phyloP scores from a whole-genome alignment of 2,797 vertebrate species.

The Tangara arthus region DNA sequence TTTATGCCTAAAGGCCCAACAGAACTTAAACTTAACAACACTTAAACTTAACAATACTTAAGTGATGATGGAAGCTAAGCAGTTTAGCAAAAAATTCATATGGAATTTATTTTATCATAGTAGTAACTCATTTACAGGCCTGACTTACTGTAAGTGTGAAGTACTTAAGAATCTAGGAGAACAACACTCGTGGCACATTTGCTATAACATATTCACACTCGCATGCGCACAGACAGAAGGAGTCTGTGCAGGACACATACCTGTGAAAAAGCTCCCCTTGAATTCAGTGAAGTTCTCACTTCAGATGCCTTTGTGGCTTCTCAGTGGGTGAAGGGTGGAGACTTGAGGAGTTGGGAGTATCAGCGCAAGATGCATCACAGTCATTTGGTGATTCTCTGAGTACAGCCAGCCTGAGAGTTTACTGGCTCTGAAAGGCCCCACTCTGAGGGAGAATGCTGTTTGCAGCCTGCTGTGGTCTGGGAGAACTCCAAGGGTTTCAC shows the following conservation, averaged over 20 bases:
- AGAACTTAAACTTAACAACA: not conserved
- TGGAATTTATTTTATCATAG: accelerated
- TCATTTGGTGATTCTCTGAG: not conserved
- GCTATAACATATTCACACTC: not conserved
- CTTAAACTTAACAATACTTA: not conserved
- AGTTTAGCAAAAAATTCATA: not conserved
- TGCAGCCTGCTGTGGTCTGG: not conserved
- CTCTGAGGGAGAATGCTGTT: not conserved
- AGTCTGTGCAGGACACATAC: too few species aligned
- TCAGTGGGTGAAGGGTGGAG: not conserved
- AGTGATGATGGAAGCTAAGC: not conserved
- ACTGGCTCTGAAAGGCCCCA: not conserved
- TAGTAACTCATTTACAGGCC: not conserved
- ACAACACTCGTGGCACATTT: accelerated
- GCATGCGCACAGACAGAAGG: accelerated
- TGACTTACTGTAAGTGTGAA: too few species aligned
- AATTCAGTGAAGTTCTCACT: not conserved
- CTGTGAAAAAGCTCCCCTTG: not conserved
- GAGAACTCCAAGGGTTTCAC: not conserved
- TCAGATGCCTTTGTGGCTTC: not conserved
- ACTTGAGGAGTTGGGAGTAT: not conserved
- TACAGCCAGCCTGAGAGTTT: not conserved
- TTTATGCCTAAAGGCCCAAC: not conserved
- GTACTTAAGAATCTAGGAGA: not conserved
- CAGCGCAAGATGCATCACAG: accelerated